A percentile compares a stretch with the other conserved stretches of the same genome.
Conservation (phyloP, 2,113 vertebrate genomes). For the Ceyx melanurus region DNA sequence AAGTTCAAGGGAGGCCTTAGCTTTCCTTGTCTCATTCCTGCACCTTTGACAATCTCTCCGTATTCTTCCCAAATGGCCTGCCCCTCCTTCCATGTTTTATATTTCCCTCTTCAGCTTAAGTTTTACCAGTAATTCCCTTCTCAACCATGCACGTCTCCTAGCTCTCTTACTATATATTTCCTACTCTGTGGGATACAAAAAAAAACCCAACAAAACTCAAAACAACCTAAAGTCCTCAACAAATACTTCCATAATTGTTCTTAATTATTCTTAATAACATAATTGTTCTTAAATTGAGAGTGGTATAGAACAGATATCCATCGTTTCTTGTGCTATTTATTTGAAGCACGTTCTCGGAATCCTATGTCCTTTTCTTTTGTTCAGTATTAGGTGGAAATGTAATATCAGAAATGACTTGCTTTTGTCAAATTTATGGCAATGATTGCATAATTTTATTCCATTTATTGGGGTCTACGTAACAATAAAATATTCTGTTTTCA, state of each 20-base stretch:
- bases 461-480: rapidly evolving
- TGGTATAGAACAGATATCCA: neutral
- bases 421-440: neutral
- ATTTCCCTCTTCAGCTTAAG: too few species aligned
- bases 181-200: neutral
- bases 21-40: too few species aligned
- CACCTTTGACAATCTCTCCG: too few species aligned
- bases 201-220: neutral
- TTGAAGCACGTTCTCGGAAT: neutral
- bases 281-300: neutral
- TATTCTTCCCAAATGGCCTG: too few species aligned
- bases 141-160: too few species aligned
- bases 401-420: neutral
- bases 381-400: neutral
- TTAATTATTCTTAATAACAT: neutral
- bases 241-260: neutral
- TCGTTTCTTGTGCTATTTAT: neutral
- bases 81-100: too few species aligned
- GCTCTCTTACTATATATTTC: too few species aligned
- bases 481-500: neutral
- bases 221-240: neutral
- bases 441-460: neutral
- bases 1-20: too few species aligned
- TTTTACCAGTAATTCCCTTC: too few species aligned
- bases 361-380: neutral